Base-by-base conservation (phyloP, 2,113 vertebrate species). In the Labeo rohita region DNA sequence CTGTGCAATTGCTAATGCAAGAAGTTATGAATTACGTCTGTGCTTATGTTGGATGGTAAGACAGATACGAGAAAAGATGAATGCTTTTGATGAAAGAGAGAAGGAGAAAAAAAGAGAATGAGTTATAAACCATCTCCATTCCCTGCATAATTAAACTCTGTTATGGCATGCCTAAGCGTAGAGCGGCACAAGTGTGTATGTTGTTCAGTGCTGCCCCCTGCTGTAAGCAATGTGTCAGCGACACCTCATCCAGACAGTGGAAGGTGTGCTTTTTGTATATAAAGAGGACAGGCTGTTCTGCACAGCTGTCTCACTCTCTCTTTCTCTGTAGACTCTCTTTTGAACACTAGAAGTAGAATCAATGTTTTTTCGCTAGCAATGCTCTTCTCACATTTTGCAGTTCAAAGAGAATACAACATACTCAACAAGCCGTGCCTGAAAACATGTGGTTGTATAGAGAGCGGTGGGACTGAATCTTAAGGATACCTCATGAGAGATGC, bases 201-300 rank as follows among this genome's bases (percentile, higher is more conserved):
- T 89, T 90, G 87, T 92, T 91, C 91, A 93, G 93, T 94, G 91
- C 91, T 92, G 93, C 93, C 93, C 86, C 93, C 91, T 78, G 72
- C 90, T 92, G 93, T 88, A 80, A 59, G 52, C 23, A n/a, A n/a
- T 68, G 59, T 43, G 66, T 49, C 23, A 88, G n/a, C 84, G 85
- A 75, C 36, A 21, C 70, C 8, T 39, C 65, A 54, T 11, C 28
- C 15, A 18, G 50, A 34, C 15, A 50, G 56, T 10, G 59, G 43
- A 74, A 72, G 82, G 80, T 81, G 74, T 72, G 54, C 36, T 63
- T 79, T 28, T 65, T 77, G 70, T 83, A 45, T 36, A 43, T 76
- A 18, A 66, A 77, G 70, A 87, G 85, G 73, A 83, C 85, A 87
- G 34, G 50, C 72, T 83, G 85, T 87, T 82, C 85, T 86, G 54